phyloP scores from a whole-genome alignment of 1,140 invertebrate genomes.

The Campoletis sonorensis region DNA sequence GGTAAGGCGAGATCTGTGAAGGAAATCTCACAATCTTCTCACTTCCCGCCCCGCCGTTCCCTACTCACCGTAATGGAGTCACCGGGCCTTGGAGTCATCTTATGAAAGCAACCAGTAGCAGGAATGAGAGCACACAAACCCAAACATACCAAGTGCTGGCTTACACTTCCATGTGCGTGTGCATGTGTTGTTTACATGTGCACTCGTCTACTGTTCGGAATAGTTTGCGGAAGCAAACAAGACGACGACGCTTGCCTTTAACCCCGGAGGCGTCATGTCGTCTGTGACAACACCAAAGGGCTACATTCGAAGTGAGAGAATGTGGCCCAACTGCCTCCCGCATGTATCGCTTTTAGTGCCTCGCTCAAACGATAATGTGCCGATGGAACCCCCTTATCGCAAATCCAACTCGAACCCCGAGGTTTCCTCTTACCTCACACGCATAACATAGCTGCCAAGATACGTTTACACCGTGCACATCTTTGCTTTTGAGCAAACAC shows the following conservation, averaged over 20 bases:
- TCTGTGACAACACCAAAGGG: background rate
- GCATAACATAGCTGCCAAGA: background rate
- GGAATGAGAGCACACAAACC: background rate
- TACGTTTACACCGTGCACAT: too few species aligned
- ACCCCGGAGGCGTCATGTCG: background rate
- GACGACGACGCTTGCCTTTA: background rate
- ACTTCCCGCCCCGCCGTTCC: too few species aligned
- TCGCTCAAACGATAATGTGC: background rate
- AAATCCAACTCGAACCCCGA: background rate
- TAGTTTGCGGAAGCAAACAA: slow-evolving; percentile 1
- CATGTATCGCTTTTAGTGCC: background rate
- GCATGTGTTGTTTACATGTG: background rate
- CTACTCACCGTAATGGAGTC: background rate
- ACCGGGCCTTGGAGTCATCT: background rate
- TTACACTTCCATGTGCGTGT: too few species aligned
- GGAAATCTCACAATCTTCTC: background rate
- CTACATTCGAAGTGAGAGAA: background rate
- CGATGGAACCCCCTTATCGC: background rate
- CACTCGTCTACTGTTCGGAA: background rate
- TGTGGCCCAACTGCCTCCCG: background rate
- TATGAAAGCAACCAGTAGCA: background rate
- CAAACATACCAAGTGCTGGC: background rate
- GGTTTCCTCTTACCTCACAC: background rate
- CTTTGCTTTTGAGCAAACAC: too few species aligned
- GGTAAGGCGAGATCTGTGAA: background rate